Conservation (phyloP, 2,797 vertebrate species). For the Helicolenus hilgendorfi region DNA sequence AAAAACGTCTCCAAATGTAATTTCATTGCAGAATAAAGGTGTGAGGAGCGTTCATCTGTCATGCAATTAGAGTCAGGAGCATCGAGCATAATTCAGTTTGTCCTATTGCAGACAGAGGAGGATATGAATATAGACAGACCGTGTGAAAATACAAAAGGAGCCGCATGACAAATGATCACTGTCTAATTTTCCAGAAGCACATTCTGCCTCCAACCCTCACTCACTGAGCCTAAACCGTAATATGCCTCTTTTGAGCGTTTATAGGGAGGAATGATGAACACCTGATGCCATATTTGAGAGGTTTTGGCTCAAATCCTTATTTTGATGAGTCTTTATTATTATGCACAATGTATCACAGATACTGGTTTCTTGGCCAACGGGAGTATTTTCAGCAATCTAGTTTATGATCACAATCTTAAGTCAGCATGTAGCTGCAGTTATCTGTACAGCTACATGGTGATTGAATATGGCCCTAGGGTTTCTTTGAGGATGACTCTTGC, state of each 20-base stretch:
- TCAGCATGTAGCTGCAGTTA: constrained; percentile 13
- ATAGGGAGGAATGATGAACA: constrained; percentile 45
- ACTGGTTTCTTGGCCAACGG: constrained; percentile 16
- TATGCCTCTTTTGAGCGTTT: constrained; percentile 34
- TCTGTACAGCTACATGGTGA: neutral
- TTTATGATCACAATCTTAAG: constrained; percentile 17
- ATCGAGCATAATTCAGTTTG: constrained; percentile 73
- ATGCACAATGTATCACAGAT: constrained; percentile 5
- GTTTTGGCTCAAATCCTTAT: constrained; percentile 39
- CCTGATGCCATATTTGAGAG: constrained; percentile 17
- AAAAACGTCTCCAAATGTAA: constrained; percentile 64
- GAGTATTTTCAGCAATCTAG: constrained; percentile 27
- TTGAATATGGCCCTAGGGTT: constrained; percentile 32
- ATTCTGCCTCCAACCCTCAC: constrained; percentile 43
- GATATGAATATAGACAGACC: constrained; percentile 70
- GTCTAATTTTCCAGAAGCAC: constrained; percentile 52
- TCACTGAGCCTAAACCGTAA: constrained; percentile 38
- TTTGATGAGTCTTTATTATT: constrained; percentile 33
- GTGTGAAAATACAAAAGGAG: constrained; percentile 59
- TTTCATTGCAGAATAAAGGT: constrained; percentile 69
- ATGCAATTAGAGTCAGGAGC: constrained; percentile 80
- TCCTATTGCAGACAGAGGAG: constrained; percentile 53
- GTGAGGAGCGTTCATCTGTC: constrained; percentile 80
- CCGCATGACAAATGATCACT: constrained; percentile 63
- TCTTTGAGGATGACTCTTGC: constrained; percentile 87